phyloP scores from a whole-genome alignment of 1,140 invertebrate species.

The Zaprionus inermis region DNA sequence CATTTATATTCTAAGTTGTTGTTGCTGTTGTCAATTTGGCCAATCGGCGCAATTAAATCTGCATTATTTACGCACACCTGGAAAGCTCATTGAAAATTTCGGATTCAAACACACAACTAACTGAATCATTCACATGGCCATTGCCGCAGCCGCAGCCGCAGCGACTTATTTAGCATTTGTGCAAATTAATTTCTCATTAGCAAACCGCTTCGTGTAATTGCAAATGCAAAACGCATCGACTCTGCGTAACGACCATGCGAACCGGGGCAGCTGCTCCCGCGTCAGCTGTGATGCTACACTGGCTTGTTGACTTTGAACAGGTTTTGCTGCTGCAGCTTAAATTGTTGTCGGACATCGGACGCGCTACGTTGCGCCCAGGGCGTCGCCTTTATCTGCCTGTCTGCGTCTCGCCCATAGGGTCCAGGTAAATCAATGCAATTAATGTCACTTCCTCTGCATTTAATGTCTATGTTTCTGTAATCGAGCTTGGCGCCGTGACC shows the following conservation, averaged over 20 bases:
- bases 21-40: neutral
- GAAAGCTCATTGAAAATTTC: slow-evolving; percentile 13
- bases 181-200: slow-evolving; percentile 77
- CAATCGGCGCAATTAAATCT: slow-evolving; percentile 61
- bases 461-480: slow-evolving; percentile 79
- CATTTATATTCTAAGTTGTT: slow-evolving; percentile 19
- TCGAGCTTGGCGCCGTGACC: slow-evolving; percentile 69
- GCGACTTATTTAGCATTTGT: slow-evolving; percentile 67
- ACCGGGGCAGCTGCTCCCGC: slow-evolving; percentile 6
- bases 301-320: slow-evolving; percentile 3
- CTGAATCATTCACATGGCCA: slow-evolving; percentile 53
- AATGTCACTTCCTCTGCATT: slow-evolving; percentile 79
- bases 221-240: slow-evolving; percentile 61
- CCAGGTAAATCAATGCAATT: slow-evolving; percentile 76
- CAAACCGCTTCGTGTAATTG: slow-evolving; percentile 74
- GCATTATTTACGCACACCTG: slow-evolving; percentile 51
- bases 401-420: slow-evolving; percentile 39
- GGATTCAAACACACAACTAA: slow-evolving; percentile 47
- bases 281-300: neutral
- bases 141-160: slow-evolving; percentile 6
- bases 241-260: slow-evolving; percentile 41
- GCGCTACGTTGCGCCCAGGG: neutral
- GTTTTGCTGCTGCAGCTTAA: neutral
- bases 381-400: slow-evolving; percentile 54
- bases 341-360: neutral